Conservation (phyloP, 2,888 invertebrate species). For the Bimastos eiseni region DNA sequence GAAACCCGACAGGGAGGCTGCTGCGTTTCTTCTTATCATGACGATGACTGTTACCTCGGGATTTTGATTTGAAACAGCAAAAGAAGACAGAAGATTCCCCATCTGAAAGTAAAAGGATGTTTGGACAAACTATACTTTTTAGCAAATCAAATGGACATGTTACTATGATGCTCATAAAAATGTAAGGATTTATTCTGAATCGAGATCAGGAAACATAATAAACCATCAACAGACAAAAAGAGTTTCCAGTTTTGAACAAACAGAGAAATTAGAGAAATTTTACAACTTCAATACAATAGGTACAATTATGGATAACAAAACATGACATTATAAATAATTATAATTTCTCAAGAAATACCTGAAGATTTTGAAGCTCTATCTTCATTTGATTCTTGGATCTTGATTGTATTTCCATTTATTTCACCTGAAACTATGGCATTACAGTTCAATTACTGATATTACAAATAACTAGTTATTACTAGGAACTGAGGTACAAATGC, state of each 20-base stretch:
- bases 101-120: neutral
- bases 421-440: neutral
- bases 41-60: neutral
- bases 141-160: neutral
- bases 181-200: neutral
- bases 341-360: neutral
- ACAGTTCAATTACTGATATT: neutral
- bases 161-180: neutral
- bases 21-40: neutral
- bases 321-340: neutral
- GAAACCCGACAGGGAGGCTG: constrained; percentile 1
- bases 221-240: neutral
- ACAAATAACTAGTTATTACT: neutral
- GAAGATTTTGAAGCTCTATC: neutral
- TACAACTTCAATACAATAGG: neutral
- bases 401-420: neutral
- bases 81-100: neutral
- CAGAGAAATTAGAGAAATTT: neutral
- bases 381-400: neutral
- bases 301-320: neutral
- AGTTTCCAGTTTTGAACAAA: neutral
- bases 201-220: neutral
- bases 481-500: neutral
- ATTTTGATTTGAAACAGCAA: constrained; percentile 13
- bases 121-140: neutral